phyloP scores from a whole-genome alignment of 2,888 invertebrate species.

The Coelopa pilipes region DNA sequence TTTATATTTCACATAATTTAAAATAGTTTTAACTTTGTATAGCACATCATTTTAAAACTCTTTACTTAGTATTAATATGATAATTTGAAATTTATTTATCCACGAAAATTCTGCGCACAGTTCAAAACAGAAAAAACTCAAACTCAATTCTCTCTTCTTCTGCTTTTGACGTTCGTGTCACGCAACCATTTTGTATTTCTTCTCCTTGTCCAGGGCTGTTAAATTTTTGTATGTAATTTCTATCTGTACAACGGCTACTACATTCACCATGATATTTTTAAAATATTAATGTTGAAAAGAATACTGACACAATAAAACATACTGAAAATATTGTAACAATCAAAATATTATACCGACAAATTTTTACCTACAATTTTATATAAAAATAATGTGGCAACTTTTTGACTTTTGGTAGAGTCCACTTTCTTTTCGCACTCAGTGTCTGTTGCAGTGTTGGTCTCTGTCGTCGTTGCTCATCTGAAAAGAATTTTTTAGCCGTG shows the following conservation, averaged over 20 bases:
- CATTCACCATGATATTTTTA: no score
- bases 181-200: constrained; percentile 9
- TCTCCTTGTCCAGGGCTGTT: background rate
- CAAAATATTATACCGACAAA: no score
- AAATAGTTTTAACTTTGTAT: background rate
- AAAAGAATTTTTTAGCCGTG: background rate
- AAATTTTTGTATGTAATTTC: no score
- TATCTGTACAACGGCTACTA: no score
- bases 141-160: constrained; percentile 2
- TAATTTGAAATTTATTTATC: background rate
- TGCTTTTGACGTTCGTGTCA: constrained; percentile 11
- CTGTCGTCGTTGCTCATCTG: background rate
- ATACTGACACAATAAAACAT: no score
- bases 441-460: background rate
- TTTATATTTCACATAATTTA: background rate
- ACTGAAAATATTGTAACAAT: no score
- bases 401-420: background rate
- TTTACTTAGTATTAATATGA: constrained; percentile 1
- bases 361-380: background rate
- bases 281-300: no score
- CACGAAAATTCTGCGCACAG: background rate
- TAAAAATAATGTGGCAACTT: background rate
- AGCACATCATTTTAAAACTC: background rate
- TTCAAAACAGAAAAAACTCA: background rate
- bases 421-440: background rate